Evolutionary conservation across 2,888 invertebrate genomes (phyloP).

Genomic region (Ischnura elegans): DNA sequence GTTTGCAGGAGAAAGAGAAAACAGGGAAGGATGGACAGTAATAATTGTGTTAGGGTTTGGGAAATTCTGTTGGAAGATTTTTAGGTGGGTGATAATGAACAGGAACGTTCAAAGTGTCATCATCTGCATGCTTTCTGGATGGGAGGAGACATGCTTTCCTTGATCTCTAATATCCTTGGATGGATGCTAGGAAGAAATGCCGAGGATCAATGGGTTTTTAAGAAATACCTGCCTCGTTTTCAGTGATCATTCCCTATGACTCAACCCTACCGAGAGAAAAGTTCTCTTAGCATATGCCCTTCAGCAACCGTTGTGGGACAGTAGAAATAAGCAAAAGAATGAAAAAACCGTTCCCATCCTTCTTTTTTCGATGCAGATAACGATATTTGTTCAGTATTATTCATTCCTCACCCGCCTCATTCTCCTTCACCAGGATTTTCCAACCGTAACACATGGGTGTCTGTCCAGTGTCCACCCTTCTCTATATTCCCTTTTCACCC

Average conservation of each 20-base stretch:
- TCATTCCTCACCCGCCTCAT: too few relatives aligned
- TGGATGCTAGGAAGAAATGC: background rate
- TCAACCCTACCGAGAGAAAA: slow-evolving; percentile 1
- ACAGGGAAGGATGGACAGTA: slow-evolving; percentile 2
- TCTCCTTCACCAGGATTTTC: background rate
- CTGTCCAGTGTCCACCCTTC: background rate
- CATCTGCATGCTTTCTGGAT: slow-evolving; percentile 17
- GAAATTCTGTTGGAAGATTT: background rate
- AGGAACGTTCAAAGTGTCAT: slow-evolving; percentile 10
- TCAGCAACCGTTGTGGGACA: background rate
- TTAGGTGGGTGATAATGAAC: slow-evolving; percentile 3
- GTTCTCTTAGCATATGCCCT: background rate
- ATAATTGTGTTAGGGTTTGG: background rate
- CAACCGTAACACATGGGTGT: background rate
- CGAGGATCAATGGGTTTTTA: slow-evolving; percentile 1
- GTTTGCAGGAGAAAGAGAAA: background rate
- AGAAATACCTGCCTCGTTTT: background rate
- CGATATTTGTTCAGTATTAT: slow-evolving; percentile 7
- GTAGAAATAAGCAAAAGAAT: background rate
- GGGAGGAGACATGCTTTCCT: slow-evolving; percentile 2
- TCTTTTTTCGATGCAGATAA: background rate
- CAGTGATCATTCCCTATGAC: slow-evolving; percentile 17
- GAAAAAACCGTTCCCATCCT: slow-evolving; percentile 9
- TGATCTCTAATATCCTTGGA: background rate
- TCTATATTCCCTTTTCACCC: slow-evolving; percentile 6